Base-by-base conservation (phyloP, 2,797 vertebrate genomes). In the Anabas testudineus region DNA sequence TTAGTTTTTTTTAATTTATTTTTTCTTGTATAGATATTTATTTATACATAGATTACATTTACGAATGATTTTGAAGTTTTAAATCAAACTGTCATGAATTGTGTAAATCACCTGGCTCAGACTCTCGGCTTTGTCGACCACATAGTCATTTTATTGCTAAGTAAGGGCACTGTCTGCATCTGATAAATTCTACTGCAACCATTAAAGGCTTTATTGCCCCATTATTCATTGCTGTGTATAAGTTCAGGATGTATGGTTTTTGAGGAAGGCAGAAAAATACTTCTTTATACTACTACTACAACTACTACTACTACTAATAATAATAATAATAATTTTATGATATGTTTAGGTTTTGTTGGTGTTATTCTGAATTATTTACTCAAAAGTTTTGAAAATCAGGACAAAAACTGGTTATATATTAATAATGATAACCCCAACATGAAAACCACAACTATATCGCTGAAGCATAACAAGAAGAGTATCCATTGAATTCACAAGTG, bases 131-230 rank as follows among this genome's bases (percentile, higher is more conserved):
- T 43, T 36, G 32, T n/a, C 49, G 21, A 42, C 16, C 7, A n/a
- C 52, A 18, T 26, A 34, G 51, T 46, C 22, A 5, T 46, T 78
- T 84, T 85, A 85, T 67, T 84, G 85, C 85, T 82, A 78, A 88
- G 60, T 86, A 59, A 76, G 80, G 62, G 4, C 39, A 26, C 22
- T 64, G 46, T 81, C 48, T 80, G 54, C 65, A 51, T 71, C 56
- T 71, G 74, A 82, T 82, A 57, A 60, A 83, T 80, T 82, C 46
- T 45, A 56, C 46, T 67, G 26, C 39, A 18, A 12, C 57, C 66
- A 75, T 87, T 77, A 74, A 67, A 78, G 18, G 5, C 55, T 79
- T 83, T 70, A 80, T 61, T 22, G 0, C 53, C 5, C 65, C 54
- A 70, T 86, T 61, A 77, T 73, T 88, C 74, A 80, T 86, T 4